These are phyloP conservation scores for Leucophenga varia DNA, from an alignment of 1,140 invertebrate genomes.

Conservation along the genomic window DNA sequence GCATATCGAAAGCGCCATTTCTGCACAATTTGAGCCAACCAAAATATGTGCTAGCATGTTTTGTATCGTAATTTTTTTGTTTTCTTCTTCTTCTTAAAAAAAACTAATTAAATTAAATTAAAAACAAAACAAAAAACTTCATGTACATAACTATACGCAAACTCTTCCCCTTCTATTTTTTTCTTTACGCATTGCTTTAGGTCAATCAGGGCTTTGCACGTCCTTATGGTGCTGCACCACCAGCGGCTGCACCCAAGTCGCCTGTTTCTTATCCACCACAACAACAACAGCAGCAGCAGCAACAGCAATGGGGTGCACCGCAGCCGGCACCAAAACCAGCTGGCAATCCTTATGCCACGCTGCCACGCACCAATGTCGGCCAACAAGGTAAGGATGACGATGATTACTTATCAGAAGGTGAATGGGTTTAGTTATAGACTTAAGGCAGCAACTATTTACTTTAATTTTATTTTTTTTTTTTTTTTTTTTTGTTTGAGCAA, in stretches of 20 bases:
- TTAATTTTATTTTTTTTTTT: no score
- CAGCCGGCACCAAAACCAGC: constrained; percentile 32
- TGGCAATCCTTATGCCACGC: constrained; percentile 46
- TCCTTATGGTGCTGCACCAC: constrained; percentile 41
- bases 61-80: no score
- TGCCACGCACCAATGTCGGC: constrained; percentile 46
- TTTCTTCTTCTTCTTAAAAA: no score
- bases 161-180: not conserved
- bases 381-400: constrained; percentile 55
- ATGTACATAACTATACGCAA: constrained; percentile 1
- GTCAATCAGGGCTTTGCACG: constrained; percentile 50
- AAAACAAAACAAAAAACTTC: no score
- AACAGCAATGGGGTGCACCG: constrained; percentile 26
- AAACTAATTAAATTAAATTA: no score
- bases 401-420: constrained; percentile 40
- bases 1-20: no score
- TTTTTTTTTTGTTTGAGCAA: no score
- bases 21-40: no score
- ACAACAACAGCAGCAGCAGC: constrained; percentile 14
- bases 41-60: no score
- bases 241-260: constrained; percentile 46
- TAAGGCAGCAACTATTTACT: no score
- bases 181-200: constrained; percentile 11
- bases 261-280: constrained; percentile 48
- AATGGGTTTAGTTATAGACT: constrained; percentile 38